Evolutionary conservation across 2,888 invertebrate species (phyloP).

Genomic region (Rhogogaster chlorosoma): DNA sequence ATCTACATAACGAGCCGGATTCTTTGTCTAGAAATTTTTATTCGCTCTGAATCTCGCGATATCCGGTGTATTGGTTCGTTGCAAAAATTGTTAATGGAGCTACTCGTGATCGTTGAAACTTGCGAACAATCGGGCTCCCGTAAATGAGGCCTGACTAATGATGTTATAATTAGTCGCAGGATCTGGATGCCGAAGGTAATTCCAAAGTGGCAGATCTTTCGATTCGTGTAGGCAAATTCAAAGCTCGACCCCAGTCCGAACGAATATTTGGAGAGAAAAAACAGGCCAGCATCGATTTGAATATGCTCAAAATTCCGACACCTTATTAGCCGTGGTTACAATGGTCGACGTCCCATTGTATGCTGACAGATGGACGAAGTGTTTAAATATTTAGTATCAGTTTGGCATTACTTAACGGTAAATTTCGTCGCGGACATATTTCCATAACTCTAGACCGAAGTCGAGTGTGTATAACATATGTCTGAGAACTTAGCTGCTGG

Average conservation of each 20-base stretch:
- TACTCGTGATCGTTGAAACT: neutral
- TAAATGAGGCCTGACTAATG: neutral
- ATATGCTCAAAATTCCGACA: constrained; percentile 39
- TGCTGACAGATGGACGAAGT: constrained; percentile 22
- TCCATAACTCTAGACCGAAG: constrained; percentile 1
- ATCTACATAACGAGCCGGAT: constrained; percentile 52
- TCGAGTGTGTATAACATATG: neutral
- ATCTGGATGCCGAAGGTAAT: neutral
- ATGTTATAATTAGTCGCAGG: neutral
- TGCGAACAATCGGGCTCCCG: neutral
- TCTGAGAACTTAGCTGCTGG: neutral
- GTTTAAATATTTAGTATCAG: constrained; percentile 45
- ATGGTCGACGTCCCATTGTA: constrained; percentile 30
- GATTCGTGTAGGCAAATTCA: neutral
- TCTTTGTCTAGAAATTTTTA: constrained; percentile 40
- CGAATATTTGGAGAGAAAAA: constrained; percentile 10
- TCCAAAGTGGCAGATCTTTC: neutral
- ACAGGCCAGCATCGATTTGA: constrained; percentile 41
- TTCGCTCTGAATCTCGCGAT: constrained; percentile 20
- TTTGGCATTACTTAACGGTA: constrained; percentile 50
- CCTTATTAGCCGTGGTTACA: constrained; percentile 42
- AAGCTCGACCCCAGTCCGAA: constrained; percentile 7
- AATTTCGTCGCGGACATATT: constrained; percentile 28
- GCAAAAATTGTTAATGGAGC: constrained; percentile 4
- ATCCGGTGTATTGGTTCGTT: neutral